Evolutionary conservation across 2,113 vertebrate genomes (phyloP).

Genomic region (Peromyscus leucopus): DNA sequence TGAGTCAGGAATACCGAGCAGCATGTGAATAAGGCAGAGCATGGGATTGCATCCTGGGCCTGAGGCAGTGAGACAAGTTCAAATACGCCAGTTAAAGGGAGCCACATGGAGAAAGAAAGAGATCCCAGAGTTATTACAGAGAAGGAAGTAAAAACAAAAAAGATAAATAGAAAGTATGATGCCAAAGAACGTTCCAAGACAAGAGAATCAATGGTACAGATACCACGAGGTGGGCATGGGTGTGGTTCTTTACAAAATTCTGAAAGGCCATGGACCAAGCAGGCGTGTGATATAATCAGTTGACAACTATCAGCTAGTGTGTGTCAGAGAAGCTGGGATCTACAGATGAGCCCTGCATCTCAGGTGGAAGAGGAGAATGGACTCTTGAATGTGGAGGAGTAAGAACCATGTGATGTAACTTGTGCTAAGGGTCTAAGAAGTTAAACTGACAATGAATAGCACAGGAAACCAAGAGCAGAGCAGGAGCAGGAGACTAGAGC

Average conservation of each 20-base stretch:
- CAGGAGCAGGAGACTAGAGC: background rate
- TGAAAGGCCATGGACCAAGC: background rate
- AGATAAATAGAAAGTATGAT: background rate
- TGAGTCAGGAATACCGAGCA: background rate
- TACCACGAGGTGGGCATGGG: background rate
- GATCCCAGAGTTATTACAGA: background rate
- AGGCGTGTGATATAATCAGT: background rate
- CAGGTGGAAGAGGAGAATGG: background rate
- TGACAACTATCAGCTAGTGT: background rate
- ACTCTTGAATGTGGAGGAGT: background rate
- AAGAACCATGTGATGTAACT: background rate
- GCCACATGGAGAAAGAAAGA: background rate
- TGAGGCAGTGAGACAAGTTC: background rate
- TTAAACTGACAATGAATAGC: background rate
- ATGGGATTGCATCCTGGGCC: no score
- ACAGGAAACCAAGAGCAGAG: background rate
- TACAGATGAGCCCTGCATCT: background rate
- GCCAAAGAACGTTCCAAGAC: background rate
- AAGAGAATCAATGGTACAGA: background rate
- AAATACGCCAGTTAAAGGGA: background rate
- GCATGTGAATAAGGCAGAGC: background rate
- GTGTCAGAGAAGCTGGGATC: background rate
- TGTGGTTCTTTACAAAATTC: background rate
- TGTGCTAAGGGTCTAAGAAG: background rate
- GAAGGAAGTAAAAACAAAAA: background rate